Evolutionary conservation across 2,888 invertebrate genomes (phyloP), one percentile per base, ranked within the genome.

Genomic region (Agrochola litura): DNA sequence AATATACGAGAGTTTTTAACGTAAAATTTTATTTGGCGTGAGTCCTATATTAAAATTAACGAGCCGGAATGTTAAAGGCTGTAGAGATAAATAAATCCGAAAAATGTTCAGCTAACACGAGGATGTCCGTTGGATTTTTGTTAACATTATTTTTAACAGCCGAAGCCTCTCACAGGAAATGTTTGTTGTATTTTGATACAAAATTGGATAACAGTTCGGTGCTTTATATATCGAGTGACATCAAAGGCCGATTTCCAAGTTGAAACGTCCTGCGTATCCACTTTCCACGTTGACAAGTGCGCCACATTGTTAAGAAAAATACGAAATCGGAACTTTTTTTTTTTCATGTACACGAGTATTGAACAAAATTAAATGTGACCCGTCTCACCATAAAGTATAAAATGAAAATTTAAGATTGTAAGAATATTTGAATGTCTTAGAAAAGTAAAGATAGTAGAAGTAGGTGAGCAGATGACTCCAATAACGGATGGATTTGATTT

Each of bases 151-250:
- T 85, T 86, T 85, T 73, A 72, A 66, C 14, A 66, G 70, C 43
- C 58, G 78, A 80, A 75, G 41, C 71, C 76, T 79, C 73, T 69
- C 82, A 60, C 12, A 52, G 14, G 22, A 73, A 85, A 88, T 81
- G 75, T 84, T 82, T 81, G 82, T 82, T 79, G 75, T 77, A 86
- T 79, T 79, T 79, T 81, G 78, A 79, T 83, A 83, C 83, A 88
- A 89, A 90, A 88, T 90, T 80, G 89, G 85, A 81, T 89, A 88
- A 89, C 82, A 88, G 87, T 70, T 76, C 66, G 70, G 71, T 82
- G 84, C 79, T 92, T 91, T 91, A 84, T 89, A 91, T 91, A 90
- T 90, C 82, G 85, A 89, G 88, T 88, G 87, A 89, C 86, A 87
- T 87, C 88, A 87, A 87, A 89, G 87, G 81, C 79, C 73, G 84